Percentiles rank a stretch among this genome's conserved stretches.
Evolutionary conservation across 2,888 invertebrate species (phyloP).

Genomic region (Nasonovia ribisnigri): DNA sequence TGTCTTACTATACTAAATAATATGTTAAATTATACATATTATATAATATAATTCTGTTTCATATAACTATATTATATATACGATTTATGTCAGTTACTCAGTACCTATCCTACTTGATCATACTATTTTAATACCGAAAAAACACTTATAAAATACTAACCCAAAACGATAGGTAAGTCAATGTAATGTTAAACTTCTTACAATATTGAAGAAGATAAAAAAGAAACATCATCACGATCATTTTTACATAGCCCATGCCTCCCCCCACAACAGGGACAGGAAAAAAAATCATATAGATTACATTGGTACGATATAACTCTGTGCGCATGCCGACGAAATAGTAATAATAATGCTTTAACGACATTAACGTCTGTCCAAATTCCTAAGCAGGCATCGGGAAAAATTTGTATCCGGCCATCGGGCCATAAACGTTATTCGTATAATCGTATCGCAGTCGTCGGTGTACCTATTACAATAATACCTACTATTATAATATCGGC

Average conservation of each 20-base stretch:
- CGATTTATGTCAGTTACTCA: background rate
- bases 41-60: background rate
- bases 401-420: background rate
- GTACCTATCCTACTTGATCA: background rate
- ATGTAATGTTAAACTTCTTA: background rate
- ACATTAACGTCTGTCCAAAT: background rate
- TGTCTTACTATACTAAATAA: background rate
- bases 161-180: background rate
- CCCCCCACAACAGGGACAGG: background rate
- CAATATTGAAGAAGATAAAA: background rate
- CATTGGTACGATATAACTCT: background rate
- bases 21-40: background rate
- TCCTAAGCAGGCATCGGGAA: background rate
- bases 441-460: background rate
- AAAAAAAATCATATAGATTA: background rate
- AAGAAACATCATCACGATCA: background rate
- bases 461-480: background rate
- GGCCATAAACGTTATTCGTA: background rate
- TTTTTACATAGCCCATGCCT: background rate
- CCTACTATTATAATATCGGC: background rate
- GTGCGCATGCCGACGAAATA: background rate
- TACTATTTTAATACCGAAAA: background rate
- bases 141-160: background rate
- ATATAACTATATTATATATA: background rate
- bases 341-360: background rate